A percentile compares a stretch with the other conserved stretches of the same genome.
Conservation (phyloP, 2,797 vertebrate genomes). For the Cryptoprocta ferox region DNA sequence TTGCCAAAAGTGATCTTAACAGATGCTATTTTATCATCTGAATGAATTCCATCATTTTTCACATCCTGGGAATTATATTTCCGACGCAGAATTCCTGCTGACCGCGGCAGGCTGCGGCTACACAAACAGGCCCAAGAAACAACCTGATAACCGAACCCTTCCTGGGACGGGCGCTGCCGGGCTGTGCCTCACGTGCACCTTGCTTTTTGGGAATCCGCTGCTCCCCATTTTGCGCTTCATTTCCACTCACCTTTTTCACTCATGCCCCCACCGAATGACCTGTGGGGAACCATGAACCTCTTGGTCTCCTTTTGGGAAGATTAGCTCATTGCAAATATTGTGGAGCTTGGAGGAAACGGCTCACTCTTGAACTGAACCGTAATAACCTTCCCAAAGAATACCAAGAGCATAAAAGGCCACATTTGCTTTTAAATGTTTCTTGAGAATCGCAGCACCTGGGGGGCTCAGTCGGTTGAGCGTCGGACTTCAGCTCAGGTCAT, state of each 20-base stretch:
- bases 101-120: background rate
- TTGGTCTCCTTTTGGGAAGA: background rate
- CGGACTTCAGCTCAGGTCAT: too few relatives aligned
- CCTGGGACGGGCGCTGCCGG: fast-evolving
- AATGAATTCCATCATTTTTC: conserved; percentile 45
- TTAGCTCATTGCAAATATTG: background rate
- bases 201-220: background rate
- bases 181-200: background rate
- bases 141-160: background rate
- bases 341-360: background rate
- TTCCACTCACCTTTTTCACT: background rate
- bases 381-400: background rate
- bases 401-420: fast-evolving
- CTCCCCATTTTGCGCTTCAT: background rate
- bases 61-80: conserved; percentile 23
- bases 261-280: background rate
- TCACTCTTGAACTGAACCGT: background rate
- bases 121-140: background rate
- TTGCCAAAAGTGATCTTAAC: background rate
- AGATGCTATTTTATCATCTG: conserved; percentile 43
- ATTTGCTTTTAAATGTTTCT: background rate
- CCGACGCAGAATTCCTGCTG: background rate
- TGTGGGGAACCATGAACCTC: background rate
- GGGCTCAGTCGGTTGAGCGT: too few relatives aligned
- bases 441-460: background rate